Percentiles rank a stretch among this genome's conserved stretches.
Conservation (phyloP, 2,888 invertebrate species). For the Cecidostiba fungosa region DNA sequence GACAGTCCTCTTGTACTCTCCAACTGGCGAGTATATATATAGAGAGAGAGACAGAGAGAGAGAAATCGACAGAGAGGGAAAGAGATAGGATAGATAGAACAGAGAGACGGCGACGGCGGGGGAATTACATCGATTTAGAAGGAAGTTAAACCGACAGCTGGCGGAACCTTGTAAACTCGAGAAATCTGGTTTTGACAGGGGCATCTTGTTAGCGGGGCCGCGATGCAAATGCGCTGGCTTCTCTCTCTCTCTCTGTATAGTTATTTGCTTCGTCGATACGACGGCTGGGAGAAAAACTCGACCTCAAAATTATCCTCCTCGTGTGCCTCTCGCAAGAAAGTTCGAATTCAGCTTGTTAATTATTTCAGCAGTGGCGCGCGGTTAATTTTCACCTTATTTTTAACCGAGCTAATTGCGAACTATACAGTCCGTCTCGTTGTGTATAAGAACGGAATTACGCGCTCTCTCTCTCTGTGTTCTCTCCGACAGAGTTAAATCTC, state of each 20-base stretch:
- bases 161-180: conserved; percentile 61
- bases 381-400: background rate
- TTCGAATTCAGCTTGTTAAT: background rate
- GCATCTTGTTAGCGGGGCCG: conserved; percentile 55
- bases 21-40: background rate
- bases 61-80: background rate
- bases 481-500: conserved; percentile 10
- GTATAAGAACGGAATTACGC: background rate
- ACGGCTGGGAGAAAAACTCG: background rate
- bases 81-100: background rate
- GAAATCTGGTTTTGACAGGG: conserved; percentile 64
- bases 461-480: background rate
- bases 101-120: conserved; percentile 37
- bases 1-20: conserved; percentile 23
- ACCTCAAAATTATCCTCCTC: background rate
- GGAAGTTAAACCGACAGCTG: conserved; percentile 58
- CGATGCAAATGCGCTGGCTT: conserved; percentile 57
- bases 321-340: background rate
- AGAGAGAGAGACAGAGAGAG: conserved; percentile 19
- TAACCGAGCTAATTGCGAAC: background rate
- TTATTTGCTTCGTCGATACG: background rate
- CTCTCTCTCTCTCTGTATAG: background rate
- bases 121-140: conserved; percentile 64
- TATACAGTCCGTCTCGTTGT: background rate
- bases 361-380: background rate